Evolutionary conservation across 2,888 invertebrate species (phyloP).

Genomic region (Lithosia quadra): DNA sequence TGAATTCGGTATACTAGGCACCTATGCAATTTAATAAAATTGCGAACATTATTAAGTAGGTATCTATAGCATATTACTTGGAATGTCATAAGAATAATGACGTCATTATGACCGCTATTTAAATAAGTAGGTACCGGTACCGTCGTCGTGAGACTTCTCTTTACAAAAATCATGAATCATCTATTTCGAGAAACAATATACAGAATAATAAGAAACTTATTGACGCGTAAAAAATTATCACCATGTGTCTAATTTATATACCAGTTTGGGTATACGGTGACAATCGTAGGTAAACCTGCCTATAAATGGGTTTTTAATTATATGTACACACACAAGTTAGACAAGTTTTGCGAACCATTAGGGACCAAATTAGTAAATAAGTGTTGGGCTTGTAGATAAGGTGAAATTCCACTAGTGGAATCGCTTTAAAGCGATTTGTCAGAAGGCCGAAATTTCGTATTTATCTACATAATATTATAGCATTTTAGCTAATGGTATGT

Average conservation of each 20-base stretch:
- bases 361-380: not conserved
- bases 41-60: not conserved
- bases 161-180: not conserved
- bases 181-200: not conserved
- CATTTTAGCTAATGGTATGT: no score
- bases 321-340: not conserved
- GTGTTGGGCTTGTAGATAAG: no score
- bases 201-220: conserved; percentile 11
- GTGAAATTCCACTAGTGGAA: no score
- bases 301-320: not conserved
- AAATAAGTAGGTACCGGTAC: not conserved
- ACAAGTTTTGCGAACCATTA: not conserved
- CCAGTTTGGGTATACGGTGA: not conserved
- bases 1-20: not conserved
- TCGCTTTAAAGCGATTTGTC: no score
- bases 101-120: conserved; percentile 7
- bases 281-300: conserved; percentile 6
- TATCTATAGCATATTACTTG: not conserved
- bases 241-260: not conserved
- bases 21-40: not conserved
- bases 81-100: not conserved
- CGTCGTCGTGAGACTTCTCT: not conserved
- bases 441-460: no score
- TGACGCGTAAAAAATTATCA: conserved; percentile 7
- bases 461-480: no score